These are phyloP conservation scores for Hybognathus amarus DNA, from an alignment of 2,797 vertebrate genomes.

Conservation along the genomic window DNA sequence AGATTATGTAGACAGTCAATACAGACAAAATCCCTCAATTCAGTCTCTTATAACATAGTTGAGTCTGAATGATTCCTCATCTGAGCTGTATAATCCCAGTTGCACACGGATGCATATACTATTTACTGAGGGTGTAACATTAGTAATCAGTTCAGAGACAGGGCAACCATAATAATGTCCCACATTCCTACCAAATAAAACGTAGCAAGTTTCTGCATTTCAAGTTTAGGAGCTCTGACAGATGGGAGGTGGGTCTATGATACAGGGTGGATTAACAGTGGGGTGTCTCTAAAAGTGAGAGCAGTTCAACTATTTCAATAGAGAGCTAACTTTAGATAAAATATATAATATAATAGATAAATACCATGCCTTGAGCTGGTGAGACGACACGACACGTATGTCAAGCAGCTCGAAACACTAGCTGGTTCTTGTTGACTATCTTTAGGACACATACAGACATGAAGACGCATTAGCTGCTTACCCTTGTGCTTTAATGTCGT, in stretches of 20 bases:
- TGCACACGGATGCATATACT: background rate
- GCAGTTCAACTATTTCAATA: background rate
- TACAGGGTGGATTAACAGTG: background rate
- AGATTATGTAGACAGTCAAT: background rate
- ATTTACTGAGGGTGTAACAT: slow-evolving; percentile 8
- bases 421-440: background rate
- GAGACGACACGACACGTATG: background rate
- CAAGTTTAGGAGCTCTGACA: background rate
- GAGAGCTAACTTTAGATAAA: background rate
- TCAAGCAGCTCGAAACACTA: background rate
- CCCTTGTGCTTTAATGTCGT: slow-evolving; percentile 3
- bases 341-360: background rate
- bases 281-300: slow-evolving; percentile 1
- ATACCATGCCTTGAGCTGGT: background rate
- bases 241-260: background rate
- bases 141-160: slow-evolving; percentile 14
- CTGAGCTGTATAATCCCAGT: background rate
- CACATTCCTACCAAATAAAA: background rate
- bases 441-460: slow-evolving; percentile 6
- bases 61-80: background rate
- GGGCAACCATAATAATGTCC: background rate
- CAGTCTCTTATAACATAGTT: background rate
- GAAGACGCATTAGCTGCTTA: slow-evolving; percentile 21
- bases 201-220: background rate
- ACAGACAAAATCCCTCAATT: slow-evolving; percentile 5